These are phyloP conservation scores for Loripinus fragilis DNA, from an alignment of 2,888 invertebrate species.

Conservation along the genomic window DNA sequence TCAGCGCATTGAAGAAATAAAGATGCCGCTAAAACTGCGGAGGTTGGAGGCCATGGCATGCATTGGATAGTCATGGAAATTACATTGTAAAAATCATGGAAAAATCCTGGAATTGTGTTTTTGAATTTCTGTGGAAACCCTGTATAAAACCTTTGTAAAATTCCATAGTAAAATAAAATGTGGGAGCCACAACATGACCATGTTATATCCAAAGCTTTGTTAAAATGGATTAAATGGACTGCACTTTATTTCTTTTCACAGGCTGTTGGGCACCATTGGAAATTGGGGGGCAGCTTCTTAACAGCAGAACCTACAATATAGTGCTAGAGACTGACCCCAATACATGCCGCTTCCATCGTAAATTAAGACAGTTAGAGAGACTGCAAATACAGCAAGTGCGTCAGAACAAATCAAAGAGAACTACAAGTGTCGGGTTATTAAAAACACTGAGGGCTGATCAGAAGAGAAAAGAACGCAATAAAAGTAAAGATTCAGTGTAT, in stretches of 20 bases:
- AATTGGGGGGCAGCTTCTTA: constrained; percentile 53
- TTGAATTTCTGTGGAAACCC: no score
- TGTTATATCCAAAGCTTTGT: no score
- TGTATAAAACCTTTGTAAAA: no score
- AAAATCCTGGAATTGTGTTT: no score
- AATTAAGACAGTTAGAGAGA: constrained; percentile 70
- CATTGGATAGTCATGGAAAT: no score
- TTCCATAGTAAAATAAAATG: no score
- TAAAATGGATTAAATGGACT: no score
- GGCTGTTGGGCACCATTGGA: constrained; percentile 62
- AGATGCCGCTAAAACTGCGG: no score
- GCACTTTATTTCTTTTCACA: constrained; percentile 30
- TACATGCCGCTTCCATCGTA: constrained; percentile 72
- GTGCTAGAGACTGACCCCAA: constrained; percentile 71
- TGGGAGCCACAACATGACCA: no score
- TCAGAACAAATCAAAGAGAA: constrained; percentile 20
- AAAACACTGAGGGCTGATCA: neutral
- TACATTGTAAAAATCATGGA: no score
- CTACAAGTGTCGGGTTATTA: neutral
- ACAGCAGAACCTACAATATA: constrained; percentile 76
- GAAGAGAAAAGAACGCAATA: neutral
- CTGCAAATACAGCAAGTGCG: constrained; percentile 55
- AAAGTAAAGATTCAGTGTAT: constrained; percentile 24
- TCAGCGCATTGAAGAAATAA: no score
- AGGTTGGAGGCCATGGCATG: no score